Conservation (phyloP, 2,888 invertebrate species). For the Chymomyza amoena region DNA sequence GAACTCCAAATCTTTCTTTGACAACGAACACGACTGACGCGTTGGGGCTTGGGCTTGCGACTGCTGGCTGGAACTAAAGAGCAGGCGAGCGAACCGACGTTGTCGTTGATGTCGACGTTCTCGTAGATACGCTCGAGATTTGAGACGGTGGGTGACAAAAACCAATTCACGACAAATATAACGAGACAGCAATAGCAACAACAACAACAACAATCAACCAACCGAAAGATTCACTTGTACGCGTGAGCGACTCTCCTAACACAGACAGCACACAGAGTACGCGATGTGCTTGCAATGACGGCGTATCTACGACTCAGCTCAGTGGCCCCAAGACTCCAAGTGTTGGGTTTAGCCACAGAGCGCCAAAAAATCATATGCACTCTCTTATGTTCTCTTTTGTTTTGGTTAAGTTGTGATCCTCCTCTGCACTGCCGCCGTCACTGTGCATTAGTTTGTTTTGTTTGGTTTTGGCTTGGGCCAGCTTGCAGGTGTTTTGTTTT, state of each 20-base stretch:
- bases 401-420: not conserved
- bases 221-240: not conserved
- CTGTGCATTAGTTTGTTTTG: not conserved
- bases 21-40: not conserved
- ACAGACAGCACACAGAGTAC: not conserved
- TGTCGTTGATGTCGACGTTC: not conserved
- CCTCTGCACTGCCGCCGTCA: not conserved
- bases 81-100: not conserved
- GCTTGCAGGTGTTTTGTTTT: not conserved
- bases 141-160: not conserved
- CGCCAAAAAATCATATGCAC: not conserved
- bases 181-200: not conserved
- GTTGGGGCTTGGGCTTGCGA: not conserved
- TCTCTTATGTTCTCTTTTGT: not conserved
- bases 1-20: constrained; percentile 49
- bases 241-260: not conserved
- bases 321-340: not conserved
- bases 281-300: too few relatives aligned
- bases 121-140: not conserved
- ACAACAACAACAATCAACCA: not conserved
- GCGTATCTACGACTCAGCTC: too few relatives aligned
- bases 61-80: not conserved
- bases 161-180: not conserved
- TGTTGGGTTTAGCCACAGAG: not conserved
- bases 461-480: not conserved